phyloP scores from a whole-genome alignment of 2,113 vertebrate species.

The Catharus bicknelli region DNA sequence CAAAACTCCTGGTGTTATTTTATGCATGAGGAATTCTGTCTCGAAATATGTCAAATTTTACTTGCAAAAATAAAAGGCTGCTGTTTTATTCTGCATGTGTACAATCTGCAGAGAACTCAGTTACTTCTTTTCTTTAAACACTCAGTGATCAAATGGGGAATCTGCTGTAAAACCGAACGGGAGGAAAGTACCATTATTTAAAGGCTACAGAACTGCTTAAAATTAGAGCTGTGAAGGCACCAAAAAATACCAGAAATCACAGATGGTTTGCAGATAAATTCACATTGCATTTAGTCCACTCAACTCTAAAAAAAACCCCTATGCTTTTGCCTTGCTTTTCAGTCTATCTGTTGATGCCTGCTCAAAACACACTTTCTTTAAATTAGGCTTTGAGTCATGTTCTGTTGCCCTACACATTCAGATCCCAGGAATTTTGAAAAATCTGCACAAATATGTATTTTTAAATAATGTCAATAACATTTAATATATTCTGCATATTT shows the following conservation, averaged over 20 bases:
- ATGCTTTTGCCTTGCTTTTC: slow-evolving; percentile 69
- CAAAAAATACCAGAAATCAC: slow-evolving; percentile 77
- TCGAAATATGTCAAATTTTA: slow-evolving; percentile 77
- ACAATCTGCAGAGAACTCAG: slow-evolving; percentile 67
- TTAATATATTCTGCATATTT: slow-evolving; percentile 69
- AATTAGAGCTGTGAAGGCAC: slow-evolving; percentile 79
- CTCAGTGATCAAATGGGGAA: slow-evolving; percentile 67
- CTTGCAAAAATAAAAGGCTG: slow-evolving; percentile 78
- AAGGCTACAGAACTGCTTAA: slow-evolving; percentile 79
- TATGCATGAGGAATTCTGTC: slow-evolving; percentile 67
- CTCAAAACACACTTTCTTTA: slow-evolving; percentile 71
- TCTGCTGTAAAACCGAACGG: slow-evolving; percentile 67
- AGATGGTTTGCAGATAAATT: slow-evolving; percentile 79
- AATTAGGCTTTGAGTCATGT: slow-evolving; percentile 73
- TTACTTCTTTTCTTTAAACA: slow-evolving; percentile 69
- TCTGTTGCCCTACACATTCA: slow-evolving; percentile 67
- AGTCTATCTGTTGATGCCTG: slow-evolving; percentile 73
- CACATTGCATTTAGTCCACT: slow-evolving; percentile 78
- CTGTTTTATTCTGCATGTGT: slow-evolving; percentile 67
- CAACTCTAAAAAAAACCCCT: slow-evolving; percentile 67
- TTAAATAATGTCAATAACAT: slow-evolving; percentile 64
- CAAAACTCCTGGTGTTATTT: slow-evolving; percentile 63
- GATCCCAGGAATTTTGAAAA: slow-evolving; percentile 59
- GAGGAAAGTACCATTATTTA: slow-evolving; percentile 79
- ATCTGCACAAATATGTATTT: slow-evolving; percentile 70